A percentile compares a stretch with the other conserved stretches of the same genome.
Conservation (phyloP, 2,888 invertebrate genomes). For the Ectemnius continuus region DNA sequence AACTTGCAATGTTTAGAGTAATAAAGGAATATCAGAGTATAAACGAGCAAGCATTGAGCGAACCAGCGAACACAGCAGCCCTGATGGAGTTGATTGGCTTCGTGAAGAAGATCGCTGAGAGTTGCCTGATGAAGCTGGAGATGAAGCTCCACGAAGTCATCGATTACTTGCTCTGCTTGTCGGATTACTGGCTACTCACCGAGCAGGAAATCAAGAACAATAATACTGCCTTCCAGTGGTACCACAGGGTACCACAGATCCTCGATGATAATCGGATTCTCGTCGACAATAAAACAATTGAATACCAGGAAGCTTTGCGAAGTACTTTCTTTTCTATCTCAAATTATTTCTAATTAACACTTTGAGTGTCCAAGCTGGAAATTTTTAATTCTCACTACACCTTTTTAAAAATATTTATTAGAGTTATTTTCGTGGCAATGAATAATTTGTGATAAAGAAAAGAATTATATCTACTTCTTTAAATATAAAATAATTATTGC, state of each 20-base stretch:
- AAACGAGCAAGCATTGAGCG: conserved; percentile 86
- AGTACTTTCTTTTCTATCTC: conserved; percentile 63
- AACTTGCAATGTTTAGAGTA: conserved; percentile 79
- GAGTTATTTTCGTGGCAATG: too few relatives aligned
- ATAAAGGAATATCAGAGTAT: conserved; percentile 91
- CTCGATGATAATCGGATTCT: conserved; percentile 80
- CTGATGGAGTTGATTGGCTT: conserved; percentile 91
- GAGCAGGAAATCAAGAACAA: conserved; percentile 92
- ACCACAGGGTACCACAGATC: conserved; percentile 88
- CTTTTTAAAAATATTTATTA: too few relatives aligned
- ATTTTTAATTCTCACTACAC: too few relatives aligned
- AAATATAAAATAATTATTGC: background rate
- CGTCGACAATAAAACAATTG: conserved; percentile 44
- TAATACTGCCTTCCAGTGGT: conserved; percentile 92
- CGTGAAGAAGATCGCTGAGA: conserved; percentile 86
- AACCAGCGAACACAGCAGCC: conserved; percentile 90
- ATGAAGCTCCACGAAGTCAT: conserved; percentile 84
- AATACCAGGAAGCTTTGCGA: conserved; percentile 87
- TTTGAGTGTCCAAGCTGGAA: too few relatives aligned
- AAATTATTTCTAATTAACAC: background rate
- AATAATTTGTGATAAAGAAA: too few relatives aligned
- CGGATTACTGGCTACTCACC: conserved; percentile 89
- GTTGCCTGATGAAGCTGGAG: conserved; percentile 87
- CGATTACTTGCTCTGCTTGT: conserved; percentile 88
- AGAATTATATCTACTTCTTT: too few relatives aligned